Evolutionary conservation across 2,797 vertebrate species (phyloP).

Genomic region (Threskiornis aethiopicus): DNA sequence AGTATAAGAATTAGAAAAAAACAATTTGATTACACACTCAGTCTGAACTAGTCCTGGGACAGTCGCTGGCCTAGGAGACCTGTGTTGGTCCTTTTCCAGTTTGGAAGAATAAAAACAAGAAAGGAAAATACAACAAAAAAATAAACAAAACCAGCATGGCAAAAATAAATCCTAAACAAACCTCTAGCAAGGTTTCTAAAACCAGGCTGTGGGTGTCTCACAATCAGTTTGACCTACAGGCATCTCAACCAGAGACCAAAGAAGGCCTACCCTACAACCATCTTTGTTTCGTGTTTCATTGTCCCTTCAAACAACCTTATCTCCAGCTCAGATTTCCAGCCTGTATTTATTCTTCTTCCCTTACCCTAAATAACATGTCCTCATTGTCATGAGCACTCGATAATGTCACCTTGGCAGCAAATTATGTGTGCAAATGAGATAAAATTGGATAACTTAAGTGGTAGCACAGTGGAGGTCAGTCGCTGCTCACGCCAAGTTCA

Average conservation of each 20-base stretch:
- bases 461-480: background rate
- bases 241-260: background rate
- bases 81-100: background rate
- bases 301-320: background rate
- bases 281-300: background rate
- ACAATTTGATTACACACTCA: background rate
- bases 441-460: background rate
- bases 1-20: background rate
- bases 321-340: background rate
- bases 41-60: background rate
- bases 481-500: background rate
- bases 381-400: background rate
- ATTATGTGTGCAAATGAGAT: background rate
- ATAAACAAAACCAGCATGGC: background rate
- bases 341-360: background rate
- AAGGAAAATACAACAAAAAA: background rate
- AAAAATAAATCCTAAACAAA: background rate
- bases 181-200: background rate
- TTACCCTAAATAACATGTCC: background rate
- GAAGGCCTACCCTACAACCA: background rate
- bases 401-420: conserved; percentile 29
- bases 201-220: background rate
- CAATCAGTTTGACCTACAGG: background rate
- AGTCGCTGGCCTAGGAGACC: background rate
- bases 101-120: background rate